Evolutionary conservation across 2,888 invertebrate genomes (phyloP).

Genomic region (Drosophila monieri): DNA sequence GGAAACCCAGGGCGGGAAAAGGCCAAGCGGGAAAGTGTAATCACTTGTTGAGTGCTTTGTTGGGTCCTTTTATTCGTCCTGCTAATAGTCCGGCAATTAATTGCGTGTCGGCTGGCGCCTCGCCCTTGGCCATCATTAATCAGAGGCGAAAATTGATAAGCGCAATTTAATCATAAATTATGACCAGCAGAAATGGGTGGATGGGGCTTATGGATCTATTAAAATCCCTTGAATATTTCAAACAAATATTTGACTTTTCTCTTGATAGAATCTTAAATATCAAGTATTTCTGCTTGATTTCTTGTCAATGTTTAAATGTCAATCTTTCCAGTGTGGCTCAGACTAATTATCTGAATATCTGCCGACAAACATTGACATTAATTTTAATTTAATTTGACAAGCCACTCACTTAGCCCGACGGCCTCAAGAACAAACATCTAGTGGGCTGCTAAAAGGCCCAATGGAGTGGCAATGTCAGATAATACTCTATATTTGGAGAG

Average conservation of each 20-base stretch:
- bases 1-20: background rate
- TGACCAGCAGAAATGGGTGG: background rate
- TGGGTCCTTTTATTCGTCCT: conserved; percentile 15
- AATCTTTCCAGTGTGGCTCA: background rate
- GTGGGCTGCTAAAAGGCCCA: conserved; percentile 7
- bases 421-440: conserved; percentile 37
- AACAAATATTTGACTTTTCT: background rate
- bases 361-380: conserved; percentile 28
- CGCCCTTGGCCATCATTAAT: conserved; percentile 55
- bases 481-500: background rate
- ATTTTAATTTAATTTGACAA: conserved; percentile 58
- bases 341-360: conserved; percentile 15
- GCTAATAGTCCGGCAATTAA: conserved; percentile 57
- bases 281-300: background rate
- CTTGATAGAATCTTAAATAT: too few relatives aligned
- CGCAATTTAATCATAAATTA: conserved; percentile 43
- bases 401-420: conserved; percentile 63
- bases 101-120: conserved; percentile 39
- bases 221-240: background rate
- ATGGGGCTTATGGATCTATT: background rate
- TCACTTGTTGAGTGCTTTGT: conserved; percentile 41
- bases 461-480: conserved; percentile 22
- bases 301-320: background rate
- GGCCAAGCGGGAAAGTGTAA: conserved; percentile 5
- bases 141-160: conserved; percentile 64